Base-by-base conservation (phyloP, 2,113 vertebrate species). In the Bubo scandiacus region DNA sequence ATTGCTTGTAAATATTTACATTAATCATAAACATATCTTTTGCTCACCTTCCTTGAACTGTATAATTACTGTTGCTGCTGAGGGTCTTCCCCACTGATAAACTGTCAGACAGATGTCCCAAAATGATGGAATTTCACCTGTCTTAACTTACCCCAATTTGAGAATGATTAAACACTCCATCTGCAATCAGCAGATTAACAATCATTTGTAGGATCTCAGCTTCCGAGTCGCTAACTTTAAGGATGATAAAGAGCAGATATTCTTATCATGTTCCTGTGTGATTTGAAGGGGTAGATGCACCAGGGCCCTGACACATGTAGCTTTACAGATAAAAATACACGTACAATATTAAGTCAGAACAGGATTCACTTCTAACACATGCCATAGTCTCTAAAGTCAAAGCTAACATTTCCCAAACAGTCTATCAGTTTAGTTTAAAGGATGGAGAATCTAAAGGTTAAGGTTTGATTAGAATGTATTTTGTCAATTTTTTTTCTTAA, bases 301-400 rank as follows among this genome's bases (percentile, higher is more conserved):
- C 63, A 83, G 20, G 36, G 40, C 40, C 61, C 47, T 29, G 51
- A 84, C 65, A 89, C 45, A 61, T 63, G 52, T 45, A 91, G 77
- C 62, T 82, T 96, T 67, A 73, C 45, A 85, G 85, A 95, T 94
- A 93, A 96, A 94, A 94, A 93, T 72, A 80, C 75, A 86, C 19
- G 4, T 20, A 57, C 26, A 59, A 18, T 66, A 82, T 88, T 89
- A 92, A 92, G 79, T 71, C 72, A 82, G 87, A 89, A 88, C 26
- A 95, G 49, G 47, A 90, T 55, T 95, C 84, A 67, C 77, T 95
- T 92, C n/a, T 72, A 94, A 83, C 42, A 80, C n/a, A 45, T 36
- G 17, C 90, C 63, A 81, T 12, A 68, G 88, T 66, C 78, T 94
- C 72, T 65, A 74, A 81, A 97, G 92, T 63, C 88, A 96, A 93